phyloP scores from a whole-genome alignment of 37 sponge, comb jelly and placozoan genomes.

The Aplysina aerophoba region DNA sequence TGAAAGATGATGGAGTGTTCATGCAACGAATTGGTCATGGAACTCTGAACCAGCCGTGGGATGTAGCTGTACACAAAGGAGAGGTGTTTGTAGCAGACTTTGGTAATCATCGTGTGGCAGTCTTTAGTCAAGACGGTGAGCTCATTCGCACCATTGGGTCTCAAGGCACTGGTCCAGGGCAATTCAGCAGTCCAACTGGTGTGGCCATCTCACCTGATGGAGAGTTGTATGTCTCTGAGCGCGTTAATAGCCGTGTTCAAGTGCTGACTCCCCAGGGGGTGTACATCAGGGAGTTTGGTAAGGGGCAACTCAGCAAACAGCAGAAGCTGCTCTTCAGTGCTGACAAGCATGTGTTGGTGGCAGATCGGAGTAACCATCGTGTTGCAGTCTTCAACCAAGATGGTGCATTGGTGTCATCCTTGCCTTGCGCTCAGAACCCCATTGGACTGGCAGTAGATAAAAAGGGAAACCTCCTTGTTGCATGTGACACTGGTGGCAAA shows the following conservation, averaged over 20 bases:
- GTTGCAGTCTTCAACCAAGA: neutral
- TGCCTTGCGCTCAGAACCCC: too few species aligned
- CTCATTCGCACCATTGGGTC: neutral
- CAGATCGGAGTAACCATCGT: neutral
- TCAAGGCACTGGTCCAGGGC: constrained; percentile 10
- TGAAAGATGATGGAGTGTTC: neutral
- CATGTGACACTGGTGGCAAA: too few species aligned
- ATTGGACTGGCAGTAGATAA: too few species aligned
- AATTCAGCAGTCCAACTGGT: neutral
- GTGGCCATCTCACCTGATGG: constrained; percentile 1
- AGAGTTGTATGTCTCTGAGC: neutral
- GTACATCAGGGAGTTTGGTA: constrained; percentile 8
- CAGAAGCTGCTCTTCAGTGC: neutral
- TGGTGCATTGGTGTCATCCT: neutral
- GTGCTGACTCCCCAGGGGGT: neutral
- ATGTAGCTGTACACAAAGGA: constrained; percentile 13
- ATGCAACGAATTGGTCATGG: neutral
- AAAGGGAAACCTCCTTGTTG: too few species aligned
- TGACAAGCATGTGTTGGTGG: constrained; percentile 10
- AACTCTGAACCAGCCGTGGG: neutral
- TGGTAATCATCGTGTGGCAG: neutral
- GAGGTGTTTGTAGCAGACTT: neutral
- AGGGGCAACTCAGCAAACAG: neutral
- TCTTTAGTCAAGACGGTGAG: constrained; percentile 1
- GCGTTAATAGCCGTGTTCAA: neutral